A percentile compares a stretch with the other conserved stretches of the same genome.
phyloP scores from a whole-genome alignment of 2,888 invertebrate species.

The Andricus curvator region DNA sequence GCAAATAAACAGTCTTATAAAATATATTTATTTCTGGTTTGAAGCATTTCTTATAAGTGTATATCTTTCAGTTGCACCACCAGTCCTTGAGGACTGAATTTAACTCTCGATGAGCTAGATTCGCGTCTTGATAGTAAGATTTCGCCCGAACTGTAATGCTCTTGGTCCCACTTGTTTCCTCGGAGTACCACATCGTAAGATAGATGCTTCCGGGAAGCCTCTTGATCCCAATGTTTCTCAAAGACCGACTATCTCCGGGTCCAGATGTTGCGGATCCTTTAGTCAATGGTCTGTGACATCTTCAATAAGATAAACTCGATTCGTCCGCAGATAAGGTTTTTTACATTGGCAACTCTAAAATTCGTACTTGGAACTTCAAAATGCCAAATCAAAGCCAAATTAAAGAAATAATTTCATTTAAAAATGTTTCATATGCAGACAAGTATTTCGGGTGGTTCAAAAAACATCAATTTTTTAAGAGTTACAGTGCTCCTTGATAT shows the following conservation, averaged over 20 bases:
- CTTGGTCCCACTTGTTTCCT: conserved; percentile 46
- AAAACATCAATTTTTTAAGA: too few relatives aligned
- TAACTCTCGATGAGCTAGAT: conserved; percentile 38
- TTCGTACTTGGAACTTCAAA: conserved; percentile 16
- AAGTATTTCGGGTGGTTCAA: not conserved
- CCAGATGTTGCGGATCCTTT: conserved; percentile 67
- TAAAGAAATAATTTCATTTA: not conserved
- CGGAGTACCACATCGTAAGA: conserved; percentile 57
- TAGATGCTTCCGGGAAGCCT: conserved; percentile 69
- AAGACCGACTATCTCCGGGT: conserved; percentile 63
- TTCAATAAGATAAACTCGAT: conserved; percentile 56
- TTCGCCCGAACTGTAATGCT: conserved; percentile 38
- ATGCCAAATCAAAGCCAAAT: not conserved
- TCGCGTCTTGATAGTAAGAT: conserved; percentile 15
- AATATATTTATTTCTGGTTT: not conserved
- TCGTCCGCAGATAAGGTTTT: conserved; percentile 55
- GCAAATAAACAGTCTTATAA: too few relatives aligned
- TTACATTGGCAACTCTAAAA: not conserved
- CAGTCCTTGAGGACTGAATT: conserved; percentile 36
- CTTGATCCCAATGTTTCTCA: conserved; percentile 59
- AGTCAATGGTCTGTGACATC: conserved; percentile 68
- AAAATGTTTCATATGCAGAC: too few relatives aligned
- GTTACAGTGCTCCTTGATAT: too few relatives aligned
- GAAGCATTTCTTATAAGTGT: not conserved
- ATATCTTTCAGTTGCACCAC: conserved; percentile 17